Percentiles rank a stretch among this genome's conserved stretches.
Evolutionary conservation across 2,797 vertebrate species (phyloP).

Genomic region (Tadarida brasiliensis): DNA sequence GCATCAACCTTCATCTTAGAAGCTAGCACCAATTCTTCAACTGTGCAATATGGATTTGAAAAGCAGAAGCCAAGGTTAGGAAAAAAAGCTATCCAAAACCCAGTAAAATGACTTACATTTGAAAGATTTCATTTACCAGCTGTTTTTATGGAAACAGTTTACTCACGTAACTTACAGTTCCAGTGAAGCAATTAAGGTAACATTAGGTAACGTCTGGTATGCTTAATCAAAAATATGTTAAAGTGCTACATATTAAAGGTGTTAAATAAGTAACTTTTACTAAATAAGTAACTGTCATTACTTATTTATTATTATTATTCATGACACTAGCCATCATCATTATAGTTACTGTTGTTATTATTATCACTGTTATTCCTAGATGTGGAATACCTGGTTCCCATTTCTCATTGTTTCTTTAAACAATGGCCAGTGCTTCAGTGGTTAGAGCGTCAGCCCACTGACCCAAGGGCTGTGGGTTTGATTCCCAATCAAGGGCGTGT

Average conservation of each 20-base stretch:
- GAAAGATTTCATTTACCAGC: background rate
- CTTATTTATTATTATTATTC: too few species aligned
- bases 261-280: background rate
- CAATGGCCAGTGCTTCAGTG: background rate
- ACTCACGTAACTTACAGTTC: background rate
- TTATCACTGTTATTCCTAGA: background rate
- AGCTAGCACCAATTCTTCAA: background rate
- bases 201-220: background rate
- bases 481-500: too few species aligned
- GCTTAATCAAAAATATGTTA: background rate
- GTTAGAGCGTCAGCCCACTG: too few species aligned
- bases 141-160: background rate
- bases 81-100: background rate
- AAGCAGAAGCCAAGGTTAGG: background rate
- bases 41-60: background rate
- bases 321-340: background rate
- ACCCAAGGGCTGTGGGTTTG: too few species aligned
- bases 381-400: background rate
- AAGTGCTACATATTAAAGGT: background rate
- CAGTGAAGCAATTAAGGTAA: background rate
- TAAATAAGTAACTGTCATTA: background rate
- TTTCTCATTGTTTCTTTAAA: background rate
- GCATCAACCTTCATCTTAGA: background rate
- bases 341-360: background rate
- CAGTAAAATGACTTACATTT: background rate